Conservation (phyloP, 1,140 invertebrate species). For the Limonius californicus region DNA sequence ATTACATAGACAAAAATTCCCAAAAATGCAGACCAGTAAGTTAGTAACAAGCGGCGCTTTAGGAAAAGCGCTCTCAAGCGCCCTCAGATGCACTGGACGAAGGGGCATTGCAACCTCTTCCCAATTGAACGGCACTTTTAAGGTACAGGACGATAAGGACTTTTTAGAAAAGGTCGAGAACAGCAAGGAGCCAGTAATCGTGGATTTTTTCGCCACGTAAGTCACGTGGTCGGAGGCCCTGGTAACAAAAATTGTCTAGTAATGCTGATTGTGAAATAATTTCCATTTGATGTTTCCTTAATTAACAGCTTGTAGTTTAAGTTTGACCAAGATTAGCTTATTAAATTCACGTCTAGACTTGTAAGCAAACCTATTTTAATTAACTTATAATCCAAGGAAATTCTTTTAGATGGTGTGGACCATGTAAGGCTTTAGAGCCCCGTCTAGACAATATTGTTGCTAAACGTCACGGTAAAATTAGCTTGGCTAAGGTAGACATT, state of each 20-base stretch:
- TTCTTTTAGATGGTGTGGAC: conserved; percentile 89
- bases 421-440: conserved; percentile 87
- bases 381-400: neutral
- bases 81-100: neutral
- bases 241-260: too few relatives aligned
- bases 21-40: neutral
- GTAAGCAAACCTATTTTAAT: too few relatives aligned
- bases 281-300: too few relatives aligned
- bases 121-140: conserved; percentile 56
- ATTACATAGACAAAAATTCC: too few relatives aligned
- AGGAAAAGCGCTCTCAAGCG: neutral
- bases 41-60: neutral
- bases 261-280: too few relatives aligned
- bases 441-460: conserved; percentile 81
- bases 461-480: conserved; percentile 79
- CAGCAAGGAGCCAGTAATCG: conserved; percentile 81
- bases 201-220: conserved; percentile 96
- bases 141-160: conserved; percentile 88
- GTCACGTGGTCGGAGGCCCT: conserved; percentile 50
- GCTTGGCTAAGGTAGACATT: conserved; percentile 92
- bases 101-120: neutral
- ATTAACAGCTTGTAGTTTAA: too few relatives aligned
- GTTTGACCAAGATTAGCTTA: too few relatives aligned
- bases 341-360: too few relatives aligned
- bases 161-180: conserved; percentile 88